Evolutionary conservation across 2,113 vertebrate species (phyloP).

Genomic region (Micronycteris hirsuta): DNA sequence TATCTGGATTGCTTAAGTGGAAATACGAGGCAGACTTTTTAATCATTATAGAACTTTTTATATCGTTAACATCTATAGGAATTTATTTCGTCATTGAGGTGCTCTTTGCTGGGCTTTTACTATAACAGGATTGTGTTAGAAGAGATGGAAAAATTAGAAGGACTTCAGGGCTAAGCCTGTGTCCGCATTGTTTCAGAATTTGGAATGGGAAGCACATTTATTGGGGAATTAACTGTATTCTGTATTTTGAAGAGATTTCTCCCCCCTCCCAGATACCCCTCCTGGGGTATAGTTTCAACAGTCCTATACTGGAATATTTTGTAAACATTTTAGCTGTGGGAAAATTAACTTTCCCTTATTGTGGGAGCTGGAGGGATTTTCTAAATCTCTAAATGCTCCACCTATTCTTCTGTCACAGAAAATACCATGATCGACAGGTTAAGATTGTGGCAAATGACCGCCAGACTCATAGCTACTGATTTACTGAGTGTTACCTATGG

Average conservation of each 20-base stretch:
- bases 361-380: not conserved
- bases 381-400: not conserved
- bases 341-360: not conserved
- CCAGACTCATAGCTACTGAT: not conserved
- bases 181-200: constrained; percentile 28
- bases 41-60: constrained; percentile 16
- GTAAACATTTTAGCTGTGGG: not conserved
- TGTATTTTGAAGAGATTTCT: not conserved
- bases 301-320: not conserved
- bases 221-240: constrained; percentile 21
- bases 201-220: not conserved
- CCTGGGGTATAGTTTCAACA: not conserved
- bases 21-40: constrained; percentile 40
- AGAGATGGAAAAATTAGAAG: not conserved
- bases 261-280: not conserved
- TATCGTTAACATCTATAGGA: constrained; percentile 17
- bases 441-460: not conserved
- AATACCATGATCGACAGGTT: not conserved
- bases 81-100: constrained; percentile 33
- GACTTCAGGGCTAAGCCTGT: not conserved
- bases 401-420: not conserved
- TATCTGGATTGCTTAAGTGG: constrained; percentile 26
- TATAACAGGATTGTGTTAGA: not conserved
- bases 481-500: not conserved
- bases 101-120: not conserved